Percentiles rank a stretch among this genome's conserved stretches.
Conservation (phyloP, 2,888 invertebrate species). For the Corbicula japonica region DNA sequence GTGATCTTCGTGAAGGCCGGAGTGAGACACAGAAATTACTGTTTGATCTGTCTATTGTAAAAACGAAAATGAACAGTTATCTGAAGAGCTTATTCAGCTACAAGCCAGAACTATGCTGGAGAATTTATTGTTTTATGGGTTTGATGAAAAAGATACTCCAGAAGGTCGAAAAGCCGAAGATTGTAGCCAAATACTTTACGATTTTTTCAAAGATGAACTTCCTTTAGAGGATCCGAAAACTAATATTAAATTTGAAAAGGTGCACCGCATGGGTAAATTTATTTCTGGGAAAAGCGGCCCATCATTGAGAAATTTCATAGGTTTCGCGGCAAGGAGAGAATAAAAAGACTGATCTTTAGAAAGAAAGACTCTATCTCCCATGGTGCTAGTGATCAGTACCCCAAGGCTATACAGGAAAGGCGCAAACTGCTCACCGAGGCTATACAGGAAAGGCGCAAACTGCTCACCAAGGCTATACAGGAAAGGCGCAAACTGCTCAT, state of each 20-base stretch:
- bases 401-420: too few relatives aligned
- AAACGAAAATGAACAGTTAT: slow-evolving; percentile 2
- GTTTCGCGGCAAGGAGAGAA: background rate
- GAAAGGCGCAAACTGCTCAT: slow-evolving; percentile 9
- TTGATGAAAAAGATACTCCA: background rate
- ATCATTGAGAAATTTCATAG: slow-evolving; percentile 16
- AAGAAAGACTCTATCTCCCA: background rate
- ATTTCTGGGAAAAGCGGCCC: slow-evolving; percentile 1
- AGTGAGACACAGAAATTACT: background rate
- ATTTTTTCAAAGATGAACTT: background rate
- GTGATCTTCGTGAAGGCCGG: background rate
- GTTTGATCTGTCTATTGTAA: background rate
- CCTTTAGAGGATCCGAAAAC: background rate
- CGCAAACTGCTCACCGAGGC: too few relatives aligned
- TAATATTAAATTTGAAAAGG: slow-evolving; percentile 22
- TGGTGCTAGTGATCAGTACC: slow-evolving; percentile 8
- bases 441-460: too few relatives aligned
- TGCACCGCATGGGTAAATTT: slow-evolving; percentile 17
- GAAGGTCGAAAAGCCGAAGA: slow-evolving; percentile 9
- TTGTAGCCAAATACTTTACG: background rate
- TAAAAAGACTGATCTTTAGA: background rate
- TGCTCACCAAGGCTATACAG: too few relatives aligned
- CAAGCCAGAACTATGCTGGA: slow-evolving; percentile 29
- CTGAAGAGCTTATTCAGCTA: slow-evolving; percentile 19
- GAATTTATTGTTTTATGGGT: slow-evolving; percentile 23